Percentiles rank a stretch among this genome's conserved stretches.
Evolutionary conservation across 2,113 vertebrate species (phyloP).

Genomic region (Argyrosomus japonicus): DNA sequence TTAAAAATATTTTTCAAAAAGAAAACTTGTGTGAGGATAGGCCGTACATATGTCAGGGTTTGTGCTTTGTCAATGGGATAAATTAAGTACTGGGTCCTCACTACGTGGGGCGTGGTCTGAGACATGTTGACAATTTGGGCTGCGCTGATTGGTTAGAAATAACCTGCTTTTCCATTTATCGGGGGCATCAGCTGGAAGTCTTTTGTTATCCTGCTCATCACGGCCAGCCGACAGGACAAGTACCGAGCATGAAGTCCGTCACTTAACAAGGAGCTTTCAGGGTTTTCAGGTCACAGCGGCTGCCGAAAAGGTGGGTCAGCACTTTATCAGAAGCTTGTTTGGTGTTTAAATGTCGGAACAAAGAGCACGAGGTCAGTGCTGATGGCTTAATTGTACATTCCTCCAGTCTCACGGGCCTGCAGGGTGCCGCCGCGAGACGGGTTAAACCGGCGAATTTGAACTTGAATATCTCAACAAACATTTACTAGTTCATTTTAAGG

Average conservation of each 20-base stretch:
- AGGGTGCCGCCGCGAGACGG: not conserved
- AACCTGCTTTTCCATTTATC: slow-evolving; percentile 21
- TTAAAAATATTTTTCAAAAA: not conserved
- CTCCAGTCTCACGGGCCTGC: not conserved
- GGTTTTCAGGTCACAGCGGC: not conserved
- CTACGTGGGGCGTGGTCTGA: slow-evolving; percentile 25
- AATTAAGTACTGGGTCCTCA: not conserved
- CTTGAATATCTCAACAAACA: not conserved
- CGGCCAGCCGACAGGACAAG: not conserved
- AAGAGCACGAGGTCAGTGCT: not conserved
- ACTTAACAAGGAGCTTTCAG: slow-evolving; percentile 1
- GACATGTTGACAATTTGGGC: slow-evolving; percentile 14
- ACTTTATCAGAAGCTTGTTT: not conserved
- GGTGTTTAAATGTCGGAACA: not conserved
- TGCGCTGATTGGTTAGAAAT: slow-evolving; percentile 46
- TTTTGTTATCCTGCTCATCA: not conserved
- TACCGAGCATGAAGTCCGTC: slow-evolving; percentile 3
- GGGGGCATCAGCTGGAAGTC: slow-evolving; percentile 10
- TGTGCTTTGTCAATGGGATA: not conserved
- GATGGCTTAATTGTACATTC: not conserved
- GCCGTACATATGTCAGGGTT: not conserved
- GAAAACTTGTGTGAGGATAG: not conserved
- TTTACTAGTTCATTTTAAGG: not conserved
- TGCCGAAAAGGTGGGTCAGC: slow-evolving; percentile 33
- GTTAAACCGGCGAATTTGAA: not conserved